A percentile compares a stretch with the other conserved stretches of the same genome.
These are phyloP conservation scores for Amphipoea oculea DNA, from an alignment of 2,888 invertebrate species.

Conservation along the genomic window DNA sequence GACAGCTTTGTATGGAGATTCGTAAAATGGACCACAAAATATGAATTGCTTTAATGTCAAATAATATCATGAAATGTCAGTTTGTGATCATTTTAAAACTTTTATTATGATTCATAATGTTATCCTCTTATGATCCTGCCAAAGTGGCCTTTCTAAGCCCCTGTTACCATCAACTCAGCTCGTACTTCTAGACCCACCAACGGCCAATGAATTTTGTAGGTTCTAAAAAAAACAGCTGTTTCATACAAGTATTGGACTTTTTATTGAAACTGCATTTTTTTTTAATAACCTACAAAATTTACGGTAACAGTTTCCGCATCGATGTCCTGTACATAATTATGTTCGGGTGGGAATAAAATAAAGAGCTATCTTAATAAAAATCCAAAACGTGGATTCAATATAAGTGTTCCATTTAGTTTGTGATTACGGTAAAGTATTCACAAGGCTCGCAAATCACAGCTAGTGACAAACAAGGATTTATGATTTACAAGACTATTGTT, in stretches of 20 bases:
- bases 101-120: too few relatives aligned
- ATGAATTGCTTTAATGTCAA: too few relatives aligned
- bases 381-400: too few relatives aligned
- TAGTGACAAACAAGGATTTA: conserved; percentile 1
- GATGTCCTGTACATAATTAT: neutral
- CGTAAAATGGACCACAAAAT: too few relatives aligned
- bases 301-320: neutral
- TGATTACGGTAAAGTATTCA: neutral
- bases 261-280: neutral
- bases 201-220: neutral
- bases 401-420: neutral
- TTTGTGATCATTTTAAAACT: too few relatives aligned
- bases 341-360: neutral
- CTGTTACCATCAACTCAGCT: neutral
- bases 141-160: too few relatives aligned
- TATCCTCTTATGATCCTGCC: too few relatives aligned
- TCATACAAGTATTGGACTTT: neutral
- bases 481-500: conserved; percentile 15
- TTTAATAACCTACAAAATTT: neutral
- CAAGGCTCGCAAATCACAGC: neutral
- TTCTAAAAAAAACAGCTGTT: neutral
- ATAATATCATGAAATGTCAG: too few relatives aligned
- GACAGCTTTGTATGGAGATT: too few relatives aligned
- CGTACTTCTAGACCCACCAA: neutral
- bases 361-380: neutral